phyloP scores from a whole-genome alignment of 2,888 invertebrate genomes.

The Sipha maydis region DNA sequence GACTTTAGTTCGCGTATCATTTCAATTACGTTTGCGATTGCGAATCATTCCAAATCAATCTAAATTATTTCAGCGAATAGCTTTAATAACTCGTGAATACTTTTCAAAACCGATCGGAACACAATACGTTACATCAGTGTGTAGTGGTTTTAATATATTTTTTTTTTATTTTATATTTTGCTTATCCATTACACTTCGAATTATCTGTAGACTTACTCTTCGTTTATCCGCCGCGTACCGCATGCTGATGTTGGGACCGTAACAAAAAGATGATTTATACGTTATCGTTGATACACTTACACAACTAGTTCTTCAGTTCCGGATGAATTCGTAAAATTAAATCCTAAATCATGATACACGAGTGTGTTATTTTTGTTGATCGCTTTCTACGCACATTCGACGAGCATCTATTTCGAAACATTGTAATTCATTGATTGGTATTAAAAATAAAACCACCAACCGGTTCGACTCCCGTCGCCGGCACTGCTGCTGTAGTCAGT shows the following conservation, averaged over 20 bases:
- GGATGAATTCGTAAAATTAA: slow-evolving; percentile 13
- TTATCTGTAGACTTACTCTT: no score
- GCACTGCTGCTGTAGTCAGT: neutral
- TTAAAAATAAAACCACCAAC: slow-evolving; percentile 39
- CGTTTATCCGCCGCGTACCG: neutral
- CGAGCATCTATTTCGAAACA: neutral
- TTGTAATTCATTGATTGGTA: neutral
- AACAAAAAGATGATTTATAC: slow-evolving; percentile 13
- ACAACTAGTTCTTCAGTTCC: slow-evolving; percentile 2
- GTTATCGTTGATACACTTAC: neutral
- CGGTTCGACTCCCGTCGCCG: slow-evolving; percentile 46
- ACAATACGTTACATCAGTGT: no score
- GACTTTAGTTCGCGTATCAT: no score
- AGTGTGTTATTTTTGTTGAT: slow-evolving; percentile 24
- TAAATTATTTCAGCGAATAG: no score
- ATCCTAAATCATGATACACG: neutral
- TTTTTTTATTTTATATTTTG: no score
- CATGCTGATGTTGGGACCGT: neutral
- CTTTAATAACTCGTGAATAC: no score
- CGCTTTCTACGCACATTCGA: slow-evolving; percentile 4
- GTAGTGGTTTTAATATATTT: no score
- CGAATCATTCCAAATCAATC: no score
- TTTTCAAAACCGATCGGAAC: no score
- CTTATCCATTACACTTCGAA: no score
- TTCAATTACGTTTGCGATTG: no score